Evolutionary conservation across 2,113 vertebrate genomes (phyloP).

Genomic region (Seriola rivoliana): DNA sequence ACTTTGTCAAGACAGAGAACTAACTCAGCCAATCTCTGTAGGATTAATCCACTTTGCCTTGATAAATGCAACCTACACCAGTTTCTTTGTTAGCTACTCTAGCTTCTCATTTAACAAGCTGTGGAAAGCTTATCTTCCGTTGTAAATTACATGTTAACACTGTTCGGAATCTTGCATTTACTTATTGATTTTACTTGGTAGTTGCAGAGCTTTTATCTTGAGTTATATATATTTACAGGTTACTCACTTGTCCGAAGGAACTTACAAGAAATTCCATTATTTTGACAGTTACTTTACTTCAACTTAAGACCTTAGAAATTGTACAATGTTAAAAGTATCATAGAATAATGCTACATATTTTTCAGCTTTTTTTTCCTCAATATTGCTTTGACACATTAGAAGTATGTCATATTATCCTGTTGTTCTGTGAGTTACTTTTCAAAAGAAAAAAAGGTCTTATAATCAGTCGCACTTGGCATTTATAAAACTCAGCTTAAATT

Average conservation of each 20-base stretch:
- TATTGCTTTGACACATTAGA: background rate
- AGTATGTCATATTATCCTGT: background rate
- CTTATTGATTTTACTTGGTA: conserved; percentile 60
- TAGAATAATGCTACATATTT: background rate
- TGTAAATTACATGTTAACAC: conserved; percentile 72
- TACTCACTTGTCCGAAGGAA: conserved; percentile 18
- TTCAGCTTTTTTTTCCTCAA: background rate
- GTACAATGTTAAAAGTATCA: background rate
- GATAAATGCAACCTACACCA: conserved; percentile 54
- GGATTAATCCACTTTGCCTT: conserved; percentile 62
- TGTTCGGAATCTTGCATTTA: conserved; percentile 55
- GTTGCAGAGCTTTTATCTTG: conserved; percentile 52
- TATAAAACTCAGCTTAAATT: background rate
- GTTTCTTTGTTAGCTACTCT: conserved; percentile 58
- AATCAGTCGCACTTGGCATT: background rate
- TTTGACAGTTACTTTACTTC: background rate
- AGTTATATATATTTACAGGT: conserved; percentile 50
- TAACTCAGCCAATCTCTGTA: conserved; percentile 46
- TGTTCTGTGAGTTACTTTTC: background rate
- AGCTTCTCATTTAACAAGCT: conserved; percentile 64
- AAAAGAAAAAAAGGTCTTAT: background rate
- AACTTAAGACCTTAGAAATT: background rate
- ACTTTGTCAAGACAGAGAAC: conserved; percentile 38
- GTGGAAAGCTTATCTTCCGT: conserved; percentile 63
- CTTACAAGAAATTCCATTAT: background rate